Evolutionary conservation across 2,888 invertebrate genomes (phyloP).

Genomic region (Nomada hirtipes): DNA sequence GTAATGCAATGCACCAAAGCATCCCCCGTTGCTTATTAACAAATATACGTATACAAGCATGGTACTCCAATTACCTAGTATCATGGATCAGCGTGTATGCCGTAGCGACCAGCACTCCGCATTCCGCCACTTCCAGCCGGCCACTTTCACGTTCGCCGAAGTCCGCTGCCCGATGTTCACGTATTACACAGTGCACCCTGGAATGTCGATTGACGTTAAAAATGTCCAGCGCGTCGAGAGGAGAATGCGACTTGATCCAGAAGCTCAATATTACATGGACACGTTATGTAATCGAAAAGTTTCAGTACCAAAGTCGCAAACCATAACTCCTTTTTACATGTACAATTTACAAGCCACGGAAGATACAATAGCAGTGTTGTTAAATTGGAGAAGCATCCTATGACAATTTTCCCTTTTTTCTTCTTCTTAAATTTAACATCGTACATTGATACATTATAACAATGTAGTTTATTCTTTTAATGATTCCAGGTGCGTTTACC

Average conservation of each 20-base stretch:
- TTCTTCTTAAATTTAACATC: too few relatives aligned
- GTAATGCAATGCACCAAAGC: background rate
- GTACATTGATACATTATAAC: too few relatives aligned
- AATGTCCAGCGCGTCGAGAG: constrained; percentile 40
- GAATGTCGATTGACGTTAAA: constrained; percentile 63
- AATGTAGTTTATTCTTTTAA: too few relatives aligned
- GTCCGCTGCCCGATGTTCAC: constrained; percentile 63
- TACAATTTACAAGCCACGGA: background rate
- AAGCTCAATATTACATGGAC: constrained; percentile 29
- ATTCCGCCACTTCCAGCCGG: constrained; percentile 65
- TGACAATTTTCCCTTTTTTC: too few relatives aligned
- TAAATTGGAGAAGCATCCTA: too few relatives aligned
- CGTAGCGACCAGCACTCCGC: constrained; percentile 58
- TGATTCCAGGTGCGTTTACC: too few relatives aligned
- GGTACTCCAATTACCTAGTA: constrained; percentile 66
- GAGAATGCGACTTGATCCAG: constrained; percentile 29
- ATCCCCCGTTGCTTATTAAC: constrained; percentile 6
- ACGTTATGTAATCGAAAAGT: constrained; percentile 17
- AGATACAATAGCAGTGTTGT: too few relatives aligned
- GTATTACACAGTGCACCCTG: constrained; percentile 64
- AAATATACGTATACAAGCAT: constrained; percentile 13
- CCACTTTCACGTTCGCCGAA: constrained; percentile 70
- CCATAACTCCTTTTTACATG: background rate
- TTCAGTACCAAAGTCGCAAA: background rate
- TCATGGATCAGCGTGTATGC: constrained; percentile 56